Percentiles rank a stretch among this genome's conserved stretches.
Evolutionary conservation across 2,113 vertebrate genomes (phyloP).

Genomic region (Hemicordylus capensis): DNA sequence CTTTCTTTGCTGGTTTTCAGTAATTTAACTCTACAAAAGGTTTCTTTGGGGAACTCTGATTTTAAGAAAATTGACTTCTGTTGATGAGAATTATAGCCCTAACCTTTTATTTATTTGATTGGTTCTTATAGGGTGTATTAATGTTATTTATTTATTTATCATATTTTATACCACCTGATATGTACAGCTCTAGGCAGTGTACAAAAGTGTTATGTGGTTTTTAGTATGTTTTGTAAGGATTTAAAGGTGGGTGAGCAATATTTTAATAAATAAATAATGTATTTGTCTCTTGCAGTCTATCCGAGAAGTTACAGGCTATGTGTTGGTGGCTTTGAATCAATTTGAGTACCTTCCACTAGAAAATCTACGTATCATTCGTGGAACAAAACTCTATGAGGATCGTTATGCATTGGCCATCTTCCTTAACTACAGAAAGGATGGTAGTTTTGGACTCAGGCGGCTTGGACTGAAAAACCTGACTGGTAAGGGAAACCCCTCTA

Average conservation of each 20-base stretch:
- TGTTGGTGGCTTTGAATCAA: constrained; percentile 96
- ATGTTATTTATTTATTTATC: neutral
- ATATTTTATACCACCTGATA: no score
- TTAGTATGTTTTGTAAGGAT: neutral
- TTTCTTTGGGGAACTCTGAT: no score
- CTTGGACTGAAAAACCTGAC: constrained; percentile 95
- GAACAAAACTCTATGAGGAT: constrained; percentile 94
- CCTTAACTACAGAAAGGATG: constrained; percentile 96
- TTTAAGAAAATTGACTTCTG: no score
- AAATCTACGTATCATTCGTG: constrained; percentile 93
- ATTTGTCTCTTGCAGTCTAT: constrained; percentile 85
- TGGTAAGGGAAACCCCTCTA: constrained; percentile 72
- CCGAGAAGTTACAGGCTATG: constrained; percentile 95
- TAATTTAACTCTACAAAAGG: no score
- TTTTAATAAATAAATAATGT: neutral
- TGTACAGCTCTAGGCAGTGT: no score
- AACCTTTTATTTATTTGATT: neutral
- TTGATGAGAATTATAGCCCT: neutral
- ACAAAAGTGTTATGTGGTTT: no score
- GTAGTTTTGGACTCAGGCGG: constrained; percentile 89
- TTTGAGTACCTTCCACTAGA: constrained; percentile 95
- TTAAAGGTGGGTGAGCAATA: neutral
- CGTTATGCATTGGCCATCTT: constrained; percentile 93
- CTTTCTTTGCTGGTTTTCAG: no score
- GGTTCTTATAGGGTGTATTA: neutral